Percentiles rank a stretch among this genome's conserved stretches.
Evolutionary conservation across 1,140 invertebrate species (phyloP).

Genomic region (Condylostylus longicornis): DNA sequence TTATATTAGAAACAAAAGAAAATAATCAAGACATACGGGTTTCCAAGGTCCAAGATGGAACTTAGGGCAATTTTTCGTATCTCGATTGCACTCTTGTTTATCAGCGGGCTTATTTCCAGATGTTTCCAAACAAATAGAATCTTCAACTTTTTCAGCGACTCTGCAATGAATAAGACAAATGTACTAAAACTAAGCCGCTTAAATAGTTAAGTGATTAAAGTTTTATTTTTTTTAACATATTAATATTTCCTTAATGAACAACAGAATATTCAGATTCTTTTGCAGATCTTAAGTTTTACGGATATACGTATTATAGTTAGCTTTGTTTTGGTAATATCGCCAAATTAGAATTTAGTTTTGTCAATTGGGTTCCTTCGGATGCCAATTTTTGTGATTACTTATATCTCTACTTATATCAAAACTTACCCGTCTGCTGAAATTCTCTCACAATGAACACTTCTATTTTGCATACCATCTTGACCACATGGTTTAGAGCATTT

Average conservation of each 20-base stretch:
- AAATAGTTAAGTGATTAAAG: too few relatives aligned
- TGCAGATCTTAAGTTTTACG: too few relatives aligned
- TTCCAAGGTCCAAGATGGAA: slow-evolving; percentile 78
- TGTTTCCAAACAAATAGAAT: slow-evolving; percentile 51
- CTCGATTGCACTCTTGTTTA: slow-evolving; percentile 54
- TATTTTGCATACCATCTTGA: slow-evolving; percentile 48
- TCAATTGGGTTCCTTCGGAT: too few relatives aligned
- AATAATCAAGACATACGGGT: slow-evolving; percentile 43
- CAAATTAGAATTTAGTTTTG: too few relatives aligned
- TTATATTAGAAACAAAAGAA: slow-evolving; percentile 2
- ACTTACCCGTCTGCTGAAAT: slow-evolving; percentile 37
- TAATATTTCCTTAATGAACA: too few relatives aligned
- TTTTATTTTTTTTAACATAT: too few relatives aligned
- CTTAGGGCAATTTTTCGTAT: slow-evolving; percentile 56
- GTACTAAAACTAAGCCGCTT: too few relatives aligned
- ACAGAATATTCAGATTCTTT: too few relatives aligned
- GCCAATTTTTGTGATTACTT: not conserved
- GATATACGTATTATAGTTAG: slow-evolving; percentile 2
- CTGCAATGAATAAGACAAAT: too few relatives aligned
- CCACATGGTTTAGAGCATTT: slow-evolving; percentile 72
- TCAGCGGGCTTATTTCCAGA: slow-evolving; percentile 52
- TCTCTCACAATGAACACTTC: slow-evolving; percentile 58
- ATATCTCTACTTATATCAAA: not conserved
- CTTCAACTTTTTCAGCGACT: slow-evolving; percentile 49
- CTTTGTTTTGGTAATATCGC: too few relatives aligned